These are phyloP conservation scores for Solenopsis invicta DNA, from an alignment of 1,140 invertebrate genomes.

Conservation along the genomic window DNA sequence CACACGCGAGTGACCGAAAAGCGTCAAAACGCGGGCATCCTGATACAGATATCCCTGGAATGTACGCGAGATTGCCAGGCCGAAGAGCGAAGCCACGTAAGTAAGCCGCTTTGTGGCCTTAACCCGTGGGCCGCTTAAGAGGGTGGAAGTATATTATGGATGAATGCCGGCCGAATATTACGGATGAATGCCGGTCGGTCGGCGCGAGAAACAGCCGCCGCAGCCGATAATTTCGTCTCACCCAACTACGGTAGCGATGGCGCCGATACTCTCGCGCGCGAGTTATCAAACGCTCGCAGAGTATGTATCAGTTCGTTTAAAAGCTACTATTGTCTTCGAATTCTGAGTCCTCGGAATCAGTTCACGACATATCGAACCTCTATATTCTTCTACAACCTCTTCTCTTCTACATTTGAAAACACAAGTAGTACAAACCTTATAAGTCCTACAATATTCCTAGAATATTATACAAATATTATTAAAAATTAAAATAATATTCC, in stretches of 20 bases:
- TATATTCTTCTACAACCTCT: no score
- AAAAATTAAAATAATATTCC: no score
- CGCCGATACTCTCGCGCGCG: neutral
- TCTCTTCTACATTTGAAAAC: no score
- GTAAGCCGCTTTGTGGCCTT: conserved; percentile 76
- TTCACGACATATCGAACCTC: neutral
- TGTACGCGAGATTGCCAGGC: conserved; percentile 74
- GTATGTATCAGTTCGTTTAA: neutral
- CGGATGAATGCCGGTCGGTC: conserved; percentile 73
- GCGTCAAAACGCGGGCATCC: neutral
- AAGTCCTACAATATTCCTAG: no score
- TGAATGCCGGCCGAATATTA: conserved; percentile 68
- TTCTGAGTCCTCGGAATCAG: neutral
- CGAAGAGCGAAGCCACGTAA: conserved; percentile 73
- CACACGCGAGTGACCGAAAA: neutral
- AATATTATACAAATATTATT: no score
- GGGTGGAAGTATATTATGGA: conserved; percentile 76
- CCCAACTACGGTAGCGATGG: neutral
- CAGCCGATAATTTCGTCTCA: conserved; percentile 73
- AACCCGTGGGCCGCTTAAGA: conserved; percentile 72
- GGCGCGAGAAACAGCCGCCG: conserved; percentile 76
- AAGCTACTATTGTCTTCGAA: neutral
- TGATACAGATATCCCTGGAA: conserved; percentile 69
- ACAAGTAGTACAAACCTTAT: no score
- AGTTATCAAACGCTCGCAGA: neutral